A percentile compares a stretch with the other conserved stretches of the same genome.
These are phyloP conservation scores for Eidolon dupreanum DNA, from an alignment of 2,797 vertebrate species.

Conservation along the genomic window DNA sequence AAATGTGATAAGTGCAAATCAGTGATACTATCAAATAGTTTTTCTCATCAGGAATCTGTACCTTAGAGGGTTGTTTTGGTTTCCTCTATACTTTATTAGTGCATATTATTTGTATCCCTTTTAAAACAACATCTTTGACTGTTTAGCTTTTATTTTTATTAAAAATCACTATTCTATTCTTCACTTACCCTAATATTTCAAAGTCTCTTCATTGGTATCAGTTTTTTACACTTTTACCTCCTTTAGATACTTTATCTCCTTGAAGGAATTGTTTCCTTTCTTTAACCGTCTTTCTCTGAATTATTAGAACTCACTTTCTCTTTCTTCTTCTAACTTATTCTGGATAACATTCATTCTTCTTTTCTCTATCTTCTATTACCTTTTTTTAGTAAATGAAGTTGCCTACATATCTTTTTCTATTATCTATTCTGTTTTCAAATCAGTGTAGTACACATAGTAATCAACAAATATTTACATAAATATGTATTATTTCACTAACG, in stretches of 20 bases:
- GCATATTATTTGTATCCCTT: background rate
- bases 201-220: background rate
- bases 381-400: conserved; percentile 16
- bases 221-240: background rate
- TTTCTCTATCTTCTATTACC: background rate
- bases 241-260: background rate
- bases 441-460: background rate
- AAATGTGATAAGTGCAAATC: background rate
- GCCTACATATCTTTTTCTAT: background rate
- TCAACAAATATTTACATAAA: background rate
- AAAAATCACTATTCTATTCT: background rate
- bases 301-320: background rate
- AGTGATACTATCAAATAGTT: background rate
- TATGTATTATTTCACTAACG: background rate
- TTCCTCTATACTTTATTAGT: background rate
- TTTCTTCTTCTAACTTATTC: background rate
- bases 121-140: background rate
- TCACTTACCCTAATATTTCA: background rate
- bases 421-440: background rate
- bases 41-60: background rate
- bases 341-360: background rate
- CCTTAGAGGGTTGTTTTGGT: background rate
- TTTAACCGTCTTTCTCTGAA: background rate
- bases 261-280: background rate
- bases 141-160: background rate